Percentiles rank a stretch among this genome's conserved stretches.
Conservation (phyloP, 2,113 vertebrate species). For the Origma solitaria region DNA sequence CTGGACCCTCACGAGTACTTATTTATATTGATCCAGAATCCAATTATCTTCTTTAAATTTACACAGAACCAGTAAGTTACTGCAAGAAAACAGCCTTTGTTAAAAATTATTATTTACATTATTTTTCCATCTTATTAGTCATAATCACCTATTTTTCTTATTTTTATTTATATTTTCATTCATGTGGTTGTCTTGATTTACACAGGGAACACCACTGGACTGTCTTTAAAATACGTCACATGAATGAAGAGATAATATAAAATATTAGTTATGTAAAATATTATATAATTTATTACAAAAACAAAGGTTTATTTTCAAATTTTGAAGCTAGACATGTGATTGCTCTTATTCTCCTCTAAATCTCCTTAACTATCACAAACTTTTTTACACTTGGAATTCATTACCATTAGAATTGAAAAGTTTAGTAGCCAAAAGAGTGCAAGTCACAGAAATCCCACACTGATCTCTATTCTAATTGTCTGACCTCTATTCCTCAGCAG, state of each 20-base stretch:
- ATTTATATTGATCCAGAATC: constrained; percentile 4
- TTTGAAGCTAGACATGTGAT: not conserved
- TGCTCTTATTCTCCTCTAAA: not conserved
- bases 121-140: not conserved
- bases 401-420: not conserved
- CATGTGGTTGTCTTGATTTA: not conserved
- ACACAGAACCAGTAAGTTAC: not conserved
- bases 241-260: not conserved
- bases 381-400: not conserved
- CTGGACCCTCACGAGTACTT: not conserved
- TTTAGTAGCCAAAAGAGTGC: not conserved
- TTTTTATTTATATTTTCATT: not conserved
- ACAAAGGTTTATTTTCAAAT: not conserved
- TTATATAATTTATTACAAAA: not conserved
- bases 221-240: not conserved
- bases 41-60: not conserved
- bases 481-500: not conserved
- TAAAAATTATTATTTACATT: not conserved
- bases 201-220: not conserved
- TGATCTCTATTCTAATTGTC: not conserved
- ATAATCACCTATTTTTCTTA: not conserved
- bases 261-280: not conserved
- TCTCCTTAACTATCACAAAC: not conserved
- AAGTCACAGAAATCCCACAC: not conserved
- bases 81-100: not conserved